Base-by-base conservation (phyloP, 2,888 invertebrate species). In the Micoletzkya japonica region DNA sequence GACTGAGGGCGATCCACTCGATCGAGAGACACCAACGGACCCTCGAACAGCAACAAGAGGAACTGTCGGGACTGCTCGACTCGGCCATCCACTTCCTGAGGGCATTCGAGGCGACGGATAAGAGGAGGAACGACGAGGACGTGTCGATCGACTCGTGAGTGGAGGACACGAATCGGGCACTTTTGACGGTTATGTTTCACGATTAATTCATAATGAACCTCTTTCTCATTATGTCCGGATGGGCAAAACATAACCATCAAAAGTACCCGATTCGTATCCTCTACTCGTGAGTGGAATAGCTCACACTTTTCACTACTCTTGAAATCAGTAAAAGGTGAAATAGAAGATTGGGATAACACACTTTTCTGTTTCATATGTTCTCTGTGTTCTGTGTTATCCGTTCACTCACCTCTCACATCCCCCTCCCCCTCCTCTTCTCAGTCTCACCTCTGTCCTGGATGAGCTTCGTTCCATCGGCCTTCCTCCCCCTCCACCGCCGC, bases 21-120 rank as follows among this genome's bases (percentile, higher is more conserved):
- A 82, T 82, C 36, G 77, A 80, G 49, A 68, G 77, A 52, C 81
- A 82, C 70, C 81, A 81, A 64, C 71, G 72, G 54, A 77, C 74
- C 32, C 74, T 81, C 24, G 79, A 81, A 64, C 71, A 76, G 34
- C 81, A 81, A 26, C 81, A 81, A 67, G 75, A 80, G 17, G 76
- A 81, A 61, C 71, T 81, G 61, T 77, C 77, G 58, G 70, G 69
- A 26, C 75, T 81, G 0, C 74, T 81, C 14, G 77, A 79, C 57
- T 73, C 74, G 7, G 80, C 81, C 2, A 80, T 81, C 44, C 72
- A 72, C 1, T 80, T 77, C 70, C 69, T 80, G n/a, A 69, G 73
- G 60, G 74, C 72, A 52, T 66, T 79, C 4, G 63, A 73, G 2
- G 50, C 54, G 10, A 59, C 50, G 4, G 63, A 17, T 26, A 30